A percentile compares a stretch with the other conserved stretches of the same genome.
Evolutionary conservation across 30 jellyfish, hydroid and myxozoan genomes (phyloP).

Genomic region (Hydractinia symbiolongicarpus): DNA sequence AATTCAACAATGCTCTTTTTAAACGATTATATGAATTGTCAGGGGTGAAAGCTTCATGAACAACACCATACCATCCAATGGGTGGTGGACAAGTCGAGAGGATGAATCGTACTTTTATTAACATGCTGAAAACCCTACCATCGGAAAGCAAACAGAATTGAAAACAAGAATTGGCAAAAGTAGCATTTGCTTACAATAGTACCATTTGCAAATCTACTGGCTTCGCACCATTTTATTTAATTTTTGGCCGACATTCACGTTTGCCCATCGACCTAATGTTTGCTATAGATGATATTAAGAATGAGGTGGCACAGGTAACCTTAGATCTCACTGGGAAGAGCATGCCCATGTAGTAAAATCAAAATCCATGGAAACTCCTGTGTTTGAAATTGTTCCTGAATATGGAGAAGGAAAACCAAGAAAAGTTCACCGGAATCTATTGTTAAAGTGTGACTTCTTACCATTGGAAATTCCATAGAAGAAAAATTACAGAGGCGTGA

Average conservation of each 20-base stretch:
- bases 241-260: slow-evolving; percentile 31
- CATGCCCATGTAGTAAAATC: slow-evolving; percentile 8
- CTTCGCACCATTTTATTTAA: slow-evolving; percentile 36
- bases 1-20: slow-evolving; percentile 12
- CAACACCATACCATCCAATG: slow-evolving; percentile 7
- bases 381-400: slow-evolving; percentile 16
- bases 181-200: not conserved
- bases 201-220: slow-evolving; percentile 36
- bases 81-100: slow-evolving; percentile 9
- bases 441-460: slow-evolving; percentile 22
- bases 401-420: slow-evolving; percentile 4
- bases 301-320: slow-evolving; percentile 34
- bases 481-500: too few relatives aligned
- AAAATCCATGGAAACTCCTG: slow-evolving; percentile 12
- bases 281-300: not conserved
- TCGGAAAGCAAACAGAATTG: too few relatives aligned
- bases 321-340: slow-evolving; percentile 35
- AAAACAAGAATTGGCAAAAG: not conserved
- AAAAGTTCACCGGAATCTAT: slow-evolving; percentile 22
- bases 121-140: too few relatives aligned
- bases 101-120: not conserved
- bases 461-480: not conserved
- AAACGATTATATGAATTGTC: not conserved
- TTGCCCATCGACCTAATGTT: slow-evolving; percentile 38
- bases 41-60: slow-evolving; percentile 25